phyloP scores from a whole-genome alignment of 2,113 vertebrate genomes.

The Eptesicus fuscus region DNA sequence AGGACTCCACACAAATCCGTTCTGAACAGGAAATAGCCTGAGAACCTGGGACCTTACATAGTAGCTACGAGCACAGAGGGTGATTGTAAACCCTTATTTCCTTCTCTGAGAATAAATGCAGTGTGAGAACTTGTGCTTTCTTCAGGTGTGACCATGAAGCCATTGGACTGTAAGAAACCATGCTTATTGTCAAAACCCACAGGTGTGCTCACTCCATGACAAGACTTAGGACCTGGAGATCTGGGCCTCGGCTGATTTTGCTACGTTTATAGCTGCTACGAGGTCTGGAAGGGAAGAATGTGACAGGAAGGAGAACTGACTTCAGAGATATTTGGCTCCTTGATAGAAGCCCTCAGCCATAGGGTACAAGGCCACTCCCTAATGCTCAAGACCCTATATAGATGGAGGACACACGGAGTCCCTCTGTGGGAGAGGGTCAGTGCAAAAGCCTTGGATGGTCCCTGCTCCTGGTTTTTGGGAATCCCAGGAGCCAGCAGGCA shows the following conservation, averaged over 20 bases:
- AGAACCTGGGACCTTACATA: background rate
- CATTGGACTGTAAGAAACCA: background rate
- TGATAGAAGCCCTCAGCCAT: too few relatives aligned
- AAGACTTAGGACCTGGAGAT: background rate
- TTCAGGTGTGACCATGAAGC: background rate
- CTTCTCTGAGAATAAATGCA: background rate
- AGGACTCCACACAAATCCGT: background rate
- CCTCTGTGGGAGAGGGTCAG: background rate
- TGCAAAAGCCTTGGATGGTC: background rate
- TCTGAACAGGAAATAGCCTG: background rate
- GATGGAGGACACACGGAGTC: background rate
- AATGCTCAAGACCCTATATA: background rate
- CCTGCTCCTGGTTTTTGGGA: too few relatives aligned
- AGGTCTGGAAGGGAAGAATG: background rate
- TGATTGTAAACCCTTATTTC: background rate
- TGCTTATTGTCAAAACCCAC: background rate
- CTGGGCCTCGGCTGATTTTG: background rate
- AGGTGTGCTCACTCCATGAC: background rate
- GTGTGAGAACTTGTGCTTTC: background rate
- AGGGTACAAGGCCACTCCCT: background rate
- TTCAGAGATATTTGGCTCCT: background rate
- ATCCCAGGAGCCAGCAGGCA: too few relatives aligned
- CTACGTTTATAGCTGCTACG: background rate
- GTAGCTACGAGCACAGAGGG: background rate
- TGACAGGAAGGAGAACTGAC: background rate